Evolutionary conservation across 2,888 invertebrate genomes (phyloP).

Genomic region (Thecophora atra): DNA sequence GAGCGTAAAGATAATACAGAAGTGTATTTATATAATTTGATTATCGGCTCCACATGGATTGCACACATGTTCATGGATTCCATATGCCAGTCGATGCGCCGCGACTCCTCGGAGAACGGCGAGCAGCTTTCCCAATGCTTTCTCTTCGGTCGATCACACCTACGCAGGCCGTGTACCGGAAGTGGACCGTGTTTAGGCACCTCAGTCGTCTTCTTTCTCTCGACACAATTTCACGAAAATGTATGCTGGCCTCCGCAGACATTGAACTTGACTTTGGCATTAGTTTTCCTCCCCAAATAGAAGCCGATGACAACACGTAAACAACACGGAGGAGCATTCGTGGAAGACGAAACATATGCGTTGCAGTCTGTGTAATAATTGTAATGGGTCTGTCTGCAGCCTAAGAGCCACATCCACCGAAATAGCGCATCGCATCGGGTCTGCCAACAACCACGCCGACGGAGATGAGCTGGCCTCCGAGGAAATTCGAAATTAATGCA

Average conservation of each 20-base stretch:
- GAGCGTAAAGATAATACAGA: no score
- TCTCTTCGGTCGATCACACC: background rate
- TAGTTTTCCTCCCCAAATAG: conserved; percentile 29
- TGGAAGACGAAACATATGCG: no score
- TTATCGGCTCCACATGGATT: no score
- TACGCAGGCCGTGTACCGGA: background rate
- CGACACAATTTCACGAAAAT: conserved; percentile 24
- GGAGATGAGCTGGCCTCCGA: background rate
- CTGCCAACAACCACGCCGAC: background rate
- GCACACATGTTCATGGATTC: no score
- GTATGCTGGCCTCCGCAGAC: background rate
- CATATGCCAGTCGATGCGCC: no score
- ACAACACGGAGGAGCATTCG: no score
- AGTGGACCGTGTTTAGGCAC: background rate
- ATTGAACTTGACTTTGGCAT: conserved; percentile 43
- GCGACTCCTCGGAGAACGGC: no score
- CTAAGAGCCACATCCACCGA: conserved; percentile 5
- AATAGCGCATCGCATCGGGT: background rate
- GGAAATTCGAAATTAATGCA: background rate
- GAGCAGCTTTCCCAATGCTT: background rate
- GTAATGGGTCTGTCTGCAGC: background rate
- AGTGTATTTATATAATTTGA: no score
- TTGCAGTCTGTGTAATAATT: conserved; percentile 1
- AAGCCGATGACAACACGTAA: no score
- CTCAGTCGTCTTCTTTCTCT: background rate